These are phyloP conservation scores for Onychomys arenicola DNA, from an alignment of 2,797 vertebrate genomes.

Conservation along the genomic window DNA sequence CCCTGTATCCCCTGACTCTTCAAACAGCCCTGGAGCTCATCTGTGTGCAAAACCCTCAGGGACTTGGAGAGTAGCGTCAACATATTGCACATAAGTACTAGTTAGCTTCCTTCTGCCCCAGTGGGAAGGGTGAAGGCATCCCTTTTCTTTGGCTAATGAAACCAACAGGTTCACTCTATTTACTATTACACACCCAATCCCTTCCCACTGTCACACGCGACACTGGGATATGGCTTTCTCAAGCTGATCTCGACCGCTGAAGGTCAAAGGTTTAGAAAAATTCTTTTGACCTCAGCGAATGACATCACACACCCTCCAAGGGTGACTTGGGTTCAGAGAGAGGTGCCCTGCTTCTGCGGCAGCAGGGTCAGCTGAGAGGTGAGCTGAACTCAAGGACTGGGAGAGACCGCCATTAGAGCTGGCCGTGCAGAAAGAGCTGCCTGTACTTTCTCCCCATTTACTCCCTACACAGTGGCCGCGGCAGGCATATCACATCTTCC, in stretches of 20 bases:
- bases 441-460: neutral
- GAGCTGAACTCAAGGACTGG: constrained; percentile 5
- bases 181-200: neutral
- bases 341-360: neutral
- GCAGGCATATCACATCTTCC: constrained; percentile 33
- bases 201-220: constrained; percentile 39
- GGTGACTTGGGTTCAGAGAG: constrained; percentile 37
- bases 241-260: neutral
- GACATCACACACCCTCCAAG: constrained; percentile 16
- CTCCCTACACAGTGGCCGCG: constrained; percentile 31
- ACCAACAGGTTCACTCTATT: constrained; percentile 33
- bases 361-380: neutral
- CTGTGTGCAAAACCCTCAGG: constrained; percentile 3
- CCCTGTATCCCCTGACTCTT: constrained; percentile 34
- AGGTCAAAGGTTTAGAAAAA: constrained; percentile 20
- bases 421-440: constrained; percentile 42
- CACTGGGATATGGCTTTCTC: neutral
- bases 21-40: constrained; percentile 12
- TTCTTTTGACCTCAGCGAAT: neutral
- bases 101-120: neutral
- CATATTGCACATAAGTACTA: constrained; percentile 35
- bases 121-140: neutral
- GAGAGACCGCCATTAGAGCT: constrained; percentile 17
- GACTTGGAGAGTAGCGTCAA: neutral
- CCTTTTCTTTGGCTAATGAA: constrained; percentile 73